Percentiles rank a stretch among this genome's conserved stretches.
These are phyloP conservation scores for Scalopus aquaticus DNA, from an alignment of 2,113 vertebrate genomes.

Conservation along the genomic window DNA sequence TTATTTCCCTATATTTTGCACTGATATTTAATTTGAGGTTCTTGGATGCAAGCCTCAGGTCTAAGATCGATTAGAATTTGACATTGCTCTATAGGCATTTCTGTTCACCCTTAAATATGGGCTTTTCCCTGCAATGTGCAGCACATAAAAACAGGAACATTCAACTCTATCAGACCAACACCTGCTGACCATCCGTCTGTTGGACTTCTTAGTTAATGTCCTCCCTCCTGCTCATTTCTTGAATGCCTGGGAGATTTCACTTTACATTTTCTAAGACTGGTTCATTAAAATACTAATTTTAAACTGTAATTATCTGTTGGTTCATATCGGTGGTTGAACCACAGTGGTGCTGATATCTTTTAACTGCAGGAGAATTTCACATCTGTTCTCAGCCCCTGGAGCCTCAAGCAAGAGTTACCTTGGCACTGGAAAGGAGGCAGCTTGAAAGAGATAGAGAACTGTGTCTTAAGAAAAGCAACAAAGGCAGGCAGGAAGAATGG, in stretches of 20 bases:
- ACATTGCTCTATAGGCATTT: conserved; percentile 4
- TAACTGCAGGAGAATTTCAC: conserved; percentile 77
- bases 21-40: conserved; percentile 57
- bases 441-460: conserved; percentile 50
- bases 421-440: conserved; percentile 39
- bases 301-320: conserved; percentile 85
- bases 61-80: conserved; percentile 39
- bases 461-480: conserved; percentile 55
- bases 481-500: conserved; percentile 12
- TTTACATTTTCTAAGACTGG: conserved; percentile 82
- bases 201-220: conserved; percentile 75
- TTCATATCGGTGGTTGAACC: conserved; percentile 60
- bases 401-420: conserved; percentile 61
- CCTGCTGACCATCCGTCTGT: conserved; percentile 71
- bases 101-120: conserved; percentile 29
- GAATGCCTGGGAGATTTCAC: conserved; percentile 82
- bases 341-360: conserved; percentile 50
- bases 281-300: conserved; percentile 88
- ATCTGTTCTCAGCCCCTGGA: conserved; percentile 77
- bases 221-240: conserved; percentile 74
- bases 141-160: background rate
- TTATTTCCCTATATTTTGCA: conserved; percentile 55
- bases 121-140: background rate
- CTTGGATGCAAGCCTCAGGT: conserved; percentile 1
- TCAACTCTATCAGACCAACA: conserved; percentile 58